phyloP scores from a whole-genome alignment of 2,888 invertebrate genomes.

The Orchestes rusci region DNA sequence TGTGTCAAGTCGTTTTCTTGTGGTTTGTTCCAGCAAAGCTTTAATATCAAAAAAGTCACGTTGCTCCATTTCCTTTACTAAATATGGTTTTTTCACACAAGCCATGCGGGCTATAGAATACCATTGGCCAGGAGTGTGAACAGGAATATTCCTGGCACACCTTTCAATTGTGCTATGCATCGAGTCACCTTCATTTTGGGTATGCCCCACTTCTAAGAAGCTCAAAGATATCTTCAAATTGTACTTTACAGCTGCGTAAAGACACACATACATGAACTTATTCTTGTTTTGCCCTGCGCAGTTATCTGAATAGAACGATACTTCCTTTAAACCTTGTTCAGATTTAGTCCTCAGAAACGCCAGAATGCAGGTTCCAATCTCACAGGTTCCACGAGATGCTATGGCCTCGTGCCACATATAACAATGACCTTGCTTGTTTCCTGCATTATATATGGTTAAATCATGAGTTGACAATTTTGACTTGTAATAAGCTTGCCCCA shows the following conservation, averaged over 20 bases:
- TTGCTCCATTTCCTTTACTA: slow-evolving; percentile 9
- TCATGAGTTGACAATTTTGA: slow-evolving; percentile 17
- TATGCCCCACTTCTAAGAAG: too few relatives aligned
- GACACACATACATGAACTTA: slow-evolving; percentile 13
- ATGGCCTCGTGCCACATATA: slow-evolving; percentile 22
- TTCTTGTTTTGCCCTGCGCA: slow-evolving; percentile 21
- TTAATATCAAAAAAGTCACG: slow-evolving; percentile 12
- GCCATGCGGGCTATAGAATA: slow-evolving; percentile 10
- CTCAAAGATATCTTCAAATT: slow-evolving; percentile 13
- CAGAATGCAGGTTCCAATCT: too few relatives aligned
- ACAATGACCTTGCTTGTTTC: slow-evolving; percentile 12
- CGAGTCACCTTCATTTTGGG: too few relatives aligned
- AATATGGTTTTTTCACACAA: slow-evolving; percentile 8
- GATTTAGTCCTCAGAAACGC: too few relatives aligned
- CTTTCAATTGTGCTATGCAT: too few relatives aligned
- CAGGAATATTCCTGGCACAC: slow-evolving; percentile 6
- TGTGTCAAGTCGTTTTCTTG: too few relatives aligned
- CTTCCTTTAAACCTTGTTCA: too few relatives aligned
- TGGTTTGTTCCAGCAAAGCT: slow-evolving; percentile 1
- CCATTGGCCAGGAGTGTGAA: slow-evolving; percentile 13
- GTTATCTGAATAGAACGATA: slow-evolving; percentile 17
- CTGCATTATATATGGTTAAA: slow-evolving; percentile 18
- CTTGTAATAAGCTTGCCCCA: slow-evolving; percentile 22
- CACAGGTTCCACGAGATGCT: too few relatives aligned
- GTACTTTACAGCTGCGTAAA: slow-evolving; percentile 11